Evolutionary conservation across 2,888 invertebrate genomes (phyloP).

Genomic region (Drosophila incognita): DNA sequence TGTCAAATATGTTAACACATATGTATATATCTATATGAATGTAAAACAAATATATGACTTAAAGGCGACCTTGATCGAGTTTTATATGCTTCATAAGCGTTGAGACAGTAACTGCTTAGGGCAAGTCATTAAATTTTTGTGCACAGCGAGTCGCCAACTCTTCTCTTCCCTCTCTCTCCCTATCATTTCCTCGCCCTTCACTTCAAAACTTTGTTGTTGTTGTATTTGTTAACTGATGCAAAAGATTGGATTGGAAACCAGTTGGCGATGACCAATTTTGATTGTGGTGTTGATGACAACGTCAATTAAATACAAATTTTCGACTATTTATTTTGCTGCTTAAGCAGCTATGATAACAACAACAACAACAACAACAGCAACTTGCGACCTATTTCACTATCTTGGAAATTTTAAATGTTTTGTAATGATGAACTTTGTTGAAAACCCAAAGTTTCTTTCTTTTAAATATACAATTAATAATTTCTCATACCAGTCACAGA

Average conservation of each 20-base stretch:
- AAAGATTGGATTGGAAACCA: slow-evolving; percentile 35
- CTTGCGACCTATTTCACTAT: neutral
- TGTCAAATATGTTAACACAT: slow-evolving; percentile 11
- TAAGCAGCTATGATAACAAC: neutral
- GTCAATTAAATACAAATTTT: neutral
- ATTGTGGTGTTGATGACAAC: slow-evolving; percentile 10
- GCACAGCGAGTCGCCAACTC: slow-evolving; percentile 28
- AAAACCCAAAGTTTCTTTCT: neutral
- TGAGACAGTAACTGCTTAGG: slow-evolving; percentile 56
- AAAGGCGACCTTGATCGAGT: slow-evolving; percentile 62
- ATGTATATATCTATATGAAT: neutral
- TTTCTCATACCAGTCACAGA: neutral
- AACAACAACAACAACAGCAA: neutral
- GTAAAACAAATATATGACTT: slow-evolving; percentile 8
- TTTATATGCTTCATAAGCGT: slow-evolving; percentile 47
- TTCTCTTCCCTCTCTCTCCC: neutral
- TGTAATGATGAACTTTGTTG: neutral
- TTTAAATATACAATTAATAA: no score
- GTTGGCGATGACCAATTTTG: slow-evolving; percentile 33
- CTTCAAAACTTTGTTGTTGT: slow-evolving; percentile 1
- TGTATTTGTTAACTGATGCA: slow-evolving; percentile 14
- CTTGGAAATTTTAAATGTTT: neutral
- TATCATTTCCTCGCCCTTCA: slow-evolving; percentile 8
- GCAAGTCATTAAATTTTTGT: slow-evolving; percentile 42
- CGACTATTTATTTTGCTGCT: neutral